Evolutionary conservation across 2,888 invertebrate genomes (phyloP).

Genomic region (Noctua comes): DNA sequence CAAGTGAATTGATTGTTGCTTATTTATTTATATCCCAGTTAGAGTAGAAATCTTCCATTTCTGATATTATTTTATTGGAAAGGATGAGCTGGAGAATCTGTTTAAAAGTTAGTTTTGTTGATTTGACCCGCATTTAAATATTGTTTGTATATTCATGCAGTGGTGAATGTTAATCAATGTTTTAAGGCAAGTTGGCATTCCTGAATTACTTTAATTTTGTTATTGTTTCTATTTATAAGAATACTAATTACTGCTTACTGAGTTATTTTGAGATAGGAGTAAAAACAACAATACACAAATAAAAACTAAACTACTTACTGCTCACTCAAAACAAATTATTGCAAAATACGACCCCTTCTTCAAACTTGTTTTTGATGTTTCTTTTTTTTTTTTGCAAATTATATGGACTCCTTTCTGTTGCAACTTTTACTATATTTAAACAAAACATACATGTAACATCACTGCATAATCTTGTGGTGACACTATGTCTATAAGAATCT

Average conservation of each 20-base stretch:
- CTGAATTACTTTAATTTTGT: conserved; percentile 41
- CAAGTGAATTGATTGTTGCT: conserved; percentile 58
- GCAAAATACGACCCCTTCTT: neutral
- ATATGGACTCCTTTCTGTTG: conserved; percentile 11
- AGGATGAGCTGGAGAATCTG: conserved; percentile 45
- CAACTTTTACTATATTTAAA: neutral
- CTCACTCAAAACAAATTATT: neutral
- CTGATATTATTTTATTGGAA: conserved; percentile 47
- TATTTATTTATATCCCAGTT: conserved; percentile 55
- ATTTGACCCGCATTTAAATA: conserved; percentile 42
- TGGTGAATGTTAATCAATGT: conserved; percentile 34
- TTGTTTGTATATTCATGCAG: conserved; percentile 49
- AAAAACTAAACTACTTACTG: conserved; percentile 6
- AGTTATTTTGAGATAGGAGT: neutral
- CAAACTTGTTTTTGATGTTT: neutral
- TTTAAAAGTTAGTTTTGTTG: conserved; percentile 30
- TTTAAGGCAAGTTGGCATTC: conserved; percentile 45
- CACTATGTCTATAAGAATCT: neutral
- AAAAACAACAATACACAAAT: neutral
- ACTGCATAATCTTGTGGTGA: neutral
- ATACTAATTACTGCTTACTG: conserved; percentile 9
- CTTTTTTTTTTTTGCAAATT: neutral
- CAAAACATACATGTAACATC: neutral
- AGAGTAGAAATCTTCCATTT: conserved; percentile 38
- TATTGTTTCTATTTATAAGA: conserved; percentile 16